These are phyloP conservation scores for Physocephala rufipes DNA, from an alignment of 2,888 invertebrate genomes.

Conservation along the genomic window DNA sequence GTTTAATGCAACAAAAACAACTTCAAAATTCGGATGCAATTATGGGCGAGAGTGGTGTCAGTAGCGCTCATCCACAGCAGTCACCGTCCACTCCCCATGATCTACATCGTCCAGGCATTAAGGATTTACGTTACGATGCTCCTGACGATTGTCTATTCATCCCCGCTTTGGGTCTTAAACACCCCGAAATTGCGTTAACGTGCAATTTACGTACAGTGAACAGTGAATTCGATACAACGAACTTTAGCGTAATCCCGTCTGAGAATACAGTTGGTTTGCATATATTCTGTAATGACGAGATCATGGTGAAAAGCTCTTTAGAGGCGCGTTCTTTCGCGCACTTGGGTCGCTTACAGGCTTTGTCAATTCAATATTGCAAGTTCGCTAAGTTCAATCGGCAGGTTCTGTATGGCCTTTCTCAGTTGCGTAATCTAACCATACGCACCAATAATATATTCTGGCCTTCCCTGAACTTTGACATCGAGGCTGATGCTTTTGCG, in stretches of 20 bases:
- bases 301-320: constrained; percentile 81
- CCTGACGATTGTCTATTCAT: constrained; percentile 79
- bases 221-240: constrained; percentile 87
- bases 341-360: constrained; percentile 79
- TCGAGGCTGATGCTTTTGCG: constrained; percentile 80
- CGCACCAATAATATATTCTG: constrained; percentile 85
- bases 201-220: constrained; percentile 85
- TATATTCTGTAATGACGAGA: constrained; percentile 82
- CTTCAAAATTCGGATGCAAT: constrained; percentile 59
- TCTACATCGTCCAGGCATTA: constrained; percentile 27
- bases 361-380: constrained; percentile 87
- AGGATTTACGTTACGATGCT: constrained; percentile 73
- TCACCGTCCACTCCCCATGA: constrained; percentile 44
- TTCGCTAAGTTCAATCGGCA: constrained; percentile 83
- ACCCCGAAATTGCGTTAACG: constrained; percentile 79
- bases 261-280: constrained; percentile 82
- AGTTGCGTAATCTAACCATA: constrained; percentile 85
- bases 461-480: constrained; percentile 85
- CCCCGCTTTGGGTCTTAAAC: constrained; percentile 57
- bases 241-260: constrained; percentile 86
- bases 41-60: constrained; percentile 60
- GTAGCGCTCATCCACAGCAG: constrained; percentile 53
- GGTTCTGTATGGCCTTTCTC: constrained; percentile 80
- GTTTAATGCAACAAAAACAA: constrained; percentile 43
- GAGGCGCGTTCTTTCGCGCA: constrained; percentile 82